Evolutionary conservation across 2,113 vertebrate species (phyloP).

Genomic region (Cyphomyrus discorhynchus): DNA sequence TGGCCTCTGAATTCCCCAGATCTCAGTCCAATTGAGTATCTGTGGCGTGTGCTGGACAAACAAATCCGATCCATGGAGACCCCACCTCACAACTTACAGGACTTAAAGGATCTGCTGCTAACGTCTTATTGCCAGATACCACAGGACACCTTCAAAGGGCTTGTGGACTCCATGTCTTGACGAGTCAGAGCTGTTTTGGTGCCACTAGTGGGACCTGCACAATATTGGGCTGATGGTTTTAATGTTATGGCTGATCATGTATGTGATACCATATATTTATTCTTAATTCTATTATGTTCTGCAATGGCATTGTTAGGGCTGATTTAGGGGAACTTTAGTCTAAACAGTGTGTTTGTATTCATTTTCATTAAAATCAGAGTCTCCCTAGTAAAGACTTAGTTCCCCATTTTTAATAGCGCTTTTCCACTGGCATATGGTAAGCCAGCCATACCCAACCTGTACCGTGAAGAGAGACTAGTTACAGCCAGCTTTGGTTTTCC

Average conservation of each 20-base stretch:
- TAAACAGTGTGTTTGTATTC: neutral
- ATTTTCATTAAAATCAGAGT: neutral
- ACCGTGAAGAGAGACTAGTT: neutral
- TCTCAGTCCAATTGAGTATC: neutral
- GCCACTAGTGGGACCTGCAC: neutral
- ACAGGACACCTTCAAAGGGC: neutral
- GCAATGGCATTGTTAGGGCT: neutral
- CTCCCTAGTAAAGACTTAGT: neutral
- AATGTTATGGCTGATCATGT: neutral
- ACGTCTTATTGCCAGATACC: neutral
- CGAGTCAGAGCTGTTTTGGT: neutral
- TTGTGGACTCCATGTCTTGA: neutral
- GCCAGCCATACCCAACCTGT: neutral
- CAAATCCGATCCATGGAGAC: neutral
- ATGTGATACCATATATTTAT: neutral
- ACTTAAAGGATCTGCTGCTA: neutral
- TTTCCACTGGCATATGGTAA: neutral
- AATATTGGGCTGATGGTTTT: neutral
- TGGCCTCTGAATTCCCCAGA: neutral
- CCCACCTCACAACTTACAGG: neutral
- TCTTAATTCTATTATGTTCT: neutral
- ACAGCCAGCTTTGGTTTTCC: neutral
- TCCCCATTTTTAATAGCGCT: neutral
- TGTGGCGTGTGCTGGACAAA: neutral
- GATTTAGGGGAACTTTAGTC: neutral